Base-by-base conservation (phyloP, 2,888 invertebrate species). In the Catocala sponsa region DNA sequence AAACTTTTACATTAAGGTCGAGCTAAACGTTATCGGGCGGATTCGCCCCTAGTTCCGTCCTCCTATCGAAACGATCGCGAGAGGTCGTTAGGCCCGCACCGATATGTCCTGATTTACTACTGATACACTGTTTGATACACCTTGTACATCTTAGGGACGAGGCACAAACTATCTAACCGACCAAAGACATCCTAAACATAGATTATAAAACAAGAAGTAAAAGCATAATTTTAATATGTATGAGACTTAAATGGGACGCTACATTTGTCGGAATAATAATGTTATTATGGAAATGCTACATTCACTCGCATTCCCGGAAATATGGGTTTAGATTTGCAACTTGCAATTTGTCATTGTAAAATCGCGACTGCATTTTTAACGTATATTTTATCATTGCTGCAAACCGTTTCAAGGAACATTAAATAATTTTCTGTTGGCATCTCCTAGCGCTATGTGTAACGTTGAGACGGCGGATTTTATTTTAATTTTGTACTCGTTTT, bases 31-130 rank as follows among this genome's bases (percentile, higher is more conserved):
- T 63, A 70, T 63, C 59, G 55, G 41, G 11, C 13, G 33, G 52
- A 32, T 59, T 33, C 51, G 46, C 63, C 52, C 46, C 57, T 13
- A 42, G 60, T 47, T 51, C 55, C 57, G 51, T 50, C 44, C 55
- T 44, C 41, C 43, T 53, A 63, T 55, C 72, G 55, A 15, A 42
- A 48, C 61, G 63, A 61, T 66, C 57, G 44, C 42, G 15, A 32
- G 61, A 64, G 54, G 51, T 75, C 76, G 65, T 75, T 68, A 75
- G 51, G 47, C 47, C 25, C 53, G 42, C 54, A 32, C 57, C 48
- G 68, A 68, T 68, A 68, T 53, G 25, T 35, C 43, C 56, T 64
- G 63, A 73, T 73, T 71, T 68, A 65, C 65, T 55, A 15, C 61
- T 44, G 65, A 72, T 71, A 68, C 53, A 59, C 41, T 33, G 46